Evolutionary conservation across 1,140 invertebrate genomes (phyloP), one percentile per base, ranked within the genome.

Genomic region (Drosophila sp.): DNA sequence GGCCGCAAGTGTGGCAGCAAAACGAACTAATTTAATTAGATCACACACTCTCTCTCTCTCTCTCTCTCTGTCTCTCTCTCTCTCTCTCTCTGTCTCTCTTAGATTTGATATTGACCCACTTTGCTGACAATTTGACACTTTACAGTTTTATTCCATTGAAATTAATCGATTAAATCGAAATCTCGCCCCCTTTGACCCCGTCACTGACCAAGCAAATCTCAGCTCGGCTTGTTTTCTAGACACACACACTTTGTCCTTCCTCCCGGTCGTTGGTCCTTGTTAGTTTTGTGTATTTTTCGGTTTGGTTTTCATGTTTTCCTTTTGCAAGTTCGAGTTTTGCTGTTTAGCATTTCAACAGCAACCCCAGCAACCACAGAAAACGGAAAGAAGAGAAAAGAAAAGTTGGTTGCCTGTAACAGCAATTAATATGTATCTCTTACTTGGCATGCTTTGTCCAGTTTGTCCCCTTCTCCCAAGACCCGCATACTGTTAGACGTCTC

Each of bases 341-440:
- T 87, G 79, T 74, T 87, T 87, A 87, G 83, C 83, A 87, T 87
- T 87, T 87, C 83, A 87, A 76, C 77, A 85, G 54, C 44, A 50
- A 50, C 23, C 44, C 23, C 8, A 50, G 17, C 17, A 50, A 27
- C 44, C 44, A 50, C 44, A 50, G 44, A 50, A 50, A 50, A 50
- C 44, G 4, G 4, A 41, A 17, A 17, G n/a, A 71, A 72, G 76
- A 76, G 64, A 66, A 77, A 69, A 17, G 71, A 70, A 68, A 76
- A 75, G 68, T 67, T 72, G 80, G 6, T 50, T 50, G 44, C 44
- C 55, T 58, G 66, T 68, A 65, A 77, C 71, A 80, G 70, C 84
- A 87, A 87, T 87, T 87, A 87, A 87, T 87, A 87, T 89, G 80
- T 89, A 87, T 87, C 84, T 87, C 63, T 84, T 83, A 76, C 76